Base-by-base conservation (phyloP, 1,140 invertebrate genomes). In the Acromyrmex echinatior region DNA sequence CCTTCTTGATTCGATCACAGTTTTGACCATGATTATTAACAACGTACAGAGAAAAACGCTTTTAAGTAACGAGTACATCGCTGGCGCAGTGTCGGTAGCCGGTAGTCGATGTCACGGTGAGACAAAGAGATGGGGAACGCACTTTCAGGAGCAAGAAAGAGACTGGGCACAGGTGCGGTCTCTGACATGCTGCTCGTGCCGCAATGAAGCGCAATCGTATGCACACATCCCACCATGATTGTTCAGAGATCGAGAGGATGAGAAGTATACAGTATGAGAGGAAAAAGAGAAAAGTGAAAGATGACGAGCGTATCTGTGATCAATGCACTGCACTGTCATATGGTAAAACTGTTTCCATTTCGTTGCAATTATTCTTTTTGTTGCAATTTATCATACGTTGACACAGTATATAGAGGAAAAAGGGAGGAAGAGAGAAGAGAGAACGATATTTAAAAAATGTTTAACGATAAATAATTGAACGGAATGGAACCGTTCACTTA, bases 111-210 rank as follows among this genome's bases (percentile, higher is more conserved):
- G 49, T 51, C 14, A 16, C 71, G 80, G 65, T 56, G 58, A 77
- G 53, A 53, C 10, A 56, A 81, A 71, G 58, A 86, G 71, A 63
- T 71, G 84, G 85, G 71, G 63, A 84, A 78, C 53, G 89, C n/a
- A 60, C 45, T 90, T 87, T 86, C 88, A 91, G 90, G 66, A 87
- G 90, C 71, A 86, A 87, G 88, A 84, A 88, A 62, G 77, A 80
- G 77, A 84, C 58, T 63, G 80, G 56, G 82, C 78, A 91, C 91
- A 91, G 88, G 81, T 91, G 87, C 86, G 77, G 79, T 56, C 62
- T 16, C 90, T 91, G 90, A 91, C 90, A 79, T 31, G 89, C 16
- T 91, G 90, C 90, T 92, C 88, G 92, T 89, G 89, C 88, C 86
- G 70, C 74, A 85, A 70, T 79, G 77, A 86, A 60, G 70, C 82